Evolutionary conservation across 1,140 invertebrate species (phyloP), one percentile per base, ranked within the genome.

Genomic region (Amyelois transitella): DNA sequence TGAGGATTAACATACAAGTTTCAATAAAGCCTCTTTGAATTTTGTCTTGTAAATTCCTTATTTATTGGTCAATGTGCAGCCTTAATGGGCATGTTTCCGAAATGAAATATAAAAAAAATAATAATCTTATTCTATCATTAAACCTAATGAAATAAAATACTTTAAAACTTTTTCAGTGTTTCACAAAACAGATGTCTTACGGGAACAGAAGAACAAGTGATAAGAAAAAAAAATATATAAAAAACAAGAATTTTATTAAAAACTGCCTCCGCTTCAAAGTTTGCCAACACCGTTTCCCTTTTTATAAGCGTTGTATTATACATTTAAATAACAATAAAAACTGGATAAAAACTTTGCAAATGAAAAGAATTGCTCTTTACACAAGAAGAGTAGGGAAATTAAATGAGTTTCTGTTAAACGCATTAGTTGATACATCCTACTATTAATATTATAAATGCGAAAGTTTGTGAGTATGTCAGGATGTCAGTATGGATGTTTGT

Each of bases 311-410:
- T 51, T 51, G 20, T 14, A 25, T 50, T 14, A 50, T 25, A 25
- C 25, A 51, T 51, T 51, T 51, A 51, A 51, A 51, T 32, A 51
- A 51, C 25, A 51, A 51, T 51, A 51, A 28, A 51, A 32, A 51
- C 18, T 28, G 25, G 8, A 14, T 10, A 12, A 18, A 18, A 51
- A 32, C 21, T 51, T 51, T 25, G n/a, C 4, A 2, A 14, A 38
- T 38, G 17, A 38, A 38, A 38, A 28, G 25, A 28, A 28, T 28
- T 2, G 25, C 6, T 12, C 17, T 14, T n/a, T 14, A 14, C 1
- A 38, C 7, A 38, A 38, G 32, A 32, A 14, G n/a, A 38, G 17
- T 38, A 14, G 3, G 17, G n/a, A n/a, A n/a, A n/a, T n/a, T n/a
- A n/a, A n/a, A n/a, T n/a, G n/a, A n/a, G n/a, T n/a, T n/a, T n/a